These are phyloP conservation scores for Nemoura dubitans DNA, from an alignment of 2,888 invertebrate species.

Conservation along the genomic window DNA sequence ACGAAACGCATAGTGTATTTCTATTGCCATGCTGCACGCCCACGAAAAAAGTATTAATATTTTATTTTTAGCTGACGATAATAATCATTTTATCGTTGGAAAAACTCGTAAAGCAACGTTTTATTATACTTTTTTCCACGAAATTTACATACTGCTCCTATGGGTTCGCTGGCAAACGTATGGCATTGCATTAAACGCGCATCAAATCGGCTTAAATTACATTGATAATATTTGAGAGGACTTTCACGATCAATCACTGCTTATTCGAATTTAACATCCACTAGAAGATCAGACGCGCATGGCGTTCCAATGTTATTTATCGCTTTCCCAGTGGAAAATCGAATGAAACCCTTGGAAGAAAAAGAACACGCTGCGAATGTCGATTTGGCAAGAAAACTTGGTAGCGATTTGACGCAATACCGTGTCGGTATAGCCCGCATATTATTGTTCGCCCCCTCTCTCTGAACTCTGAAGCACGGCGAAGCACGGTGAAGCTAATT, in stretches of 20 bases:
- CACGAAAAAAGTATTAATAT: background rate
- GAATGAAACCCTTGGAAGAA: background rate
- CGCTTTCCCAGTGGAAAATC: background rate
- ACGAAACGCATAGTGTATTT: background rate
- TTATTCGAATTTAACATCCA: background rate
- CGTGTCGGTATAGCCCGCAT: background rate
- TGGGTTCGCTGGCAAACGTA: background rate
- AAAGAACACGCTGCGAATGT: background rate
- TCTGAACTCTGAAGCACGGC: too few relatives aligned
- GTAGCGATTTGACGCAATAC: background rate
- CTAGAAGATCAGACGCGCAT: background rate
- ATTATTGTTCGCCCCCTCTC: background rate
- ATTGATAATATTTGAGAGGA: background rate
- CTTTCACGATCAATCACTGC: background rate
- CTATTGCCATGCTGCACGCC: background rate
- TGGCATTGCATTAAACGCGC: conserved; percentile 2
- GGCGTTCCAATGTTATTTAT: background rate
- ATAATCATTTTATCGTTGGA: conserved; percentile 21
- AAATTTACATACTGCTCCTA: conserved; percentile 25
- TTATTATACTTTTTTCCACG: background rate
- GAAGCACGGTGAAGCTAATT: background rate
- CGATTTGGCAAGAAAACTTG: background rate
- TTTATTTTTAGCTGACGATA: conserved; percentile 14
- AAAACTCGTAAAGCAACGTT: conserved; percentile 16
- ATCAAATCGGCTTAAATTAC: conserved; percentile 18